Conservation (phyloP, 35 echinoderm and acorn worm species). For the Amphiura filiformis region DNA sequence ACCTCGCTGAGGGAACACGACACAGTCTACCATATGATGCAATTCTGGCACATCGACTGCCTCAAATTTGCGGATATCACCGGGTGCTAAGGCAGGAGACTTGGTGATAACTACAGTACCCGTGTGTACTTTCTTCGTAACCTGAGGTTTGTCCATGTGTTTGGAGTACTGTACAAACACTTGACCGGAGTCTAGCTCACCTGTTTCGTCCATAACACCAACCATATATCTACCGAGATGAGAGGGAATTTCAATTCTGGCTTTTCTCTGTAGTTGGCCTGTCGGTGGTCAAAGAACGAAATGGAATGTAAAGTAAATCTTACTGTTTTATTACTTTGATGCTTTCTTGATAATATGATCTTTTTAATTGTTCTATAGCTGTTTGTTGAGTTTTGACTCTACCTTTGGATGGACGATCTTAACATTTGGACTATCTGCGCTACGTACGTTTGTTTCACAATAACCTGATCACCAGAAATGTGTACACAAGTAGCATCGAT, state of each 20-base stretch:
- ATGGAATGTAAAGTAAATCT: no score
- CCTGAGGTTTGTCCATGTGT: background rate
- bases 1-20: conserved; percentile 18
- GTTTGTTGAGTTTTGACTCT: no score
- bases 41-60: conserved; percentile 21
- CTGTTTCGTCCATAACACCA: conserved; percentile 24
- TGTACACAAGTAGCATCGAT: no score
- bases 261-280: background rate
- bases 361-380: no score
- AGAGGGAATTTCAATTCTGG: conserved; percentile 19
- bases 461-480: no score
- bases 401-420: no score
- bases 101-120: conserved; percentile 17
- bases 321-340: no score
- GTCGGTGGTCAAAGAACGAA: background rate
- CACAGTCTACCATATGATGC: conserved; percentile 19
- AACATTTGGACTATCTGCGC: no score
- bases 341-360: no score
- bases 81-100: conserved; percentile 4
- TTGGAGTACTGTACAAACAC: conserved; percentile 28
- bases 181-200: conserved; percentile 8
- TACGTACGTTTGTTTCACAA: no score
- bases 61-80: conserved; percentile 27
- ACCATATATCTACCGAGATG: conserved; percentile 18
- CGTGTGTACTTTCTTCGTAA: background rate